Base-by-base conservation (phyloP, 2,113 vertebrate species). In the Perca schrenkii region DNA sequence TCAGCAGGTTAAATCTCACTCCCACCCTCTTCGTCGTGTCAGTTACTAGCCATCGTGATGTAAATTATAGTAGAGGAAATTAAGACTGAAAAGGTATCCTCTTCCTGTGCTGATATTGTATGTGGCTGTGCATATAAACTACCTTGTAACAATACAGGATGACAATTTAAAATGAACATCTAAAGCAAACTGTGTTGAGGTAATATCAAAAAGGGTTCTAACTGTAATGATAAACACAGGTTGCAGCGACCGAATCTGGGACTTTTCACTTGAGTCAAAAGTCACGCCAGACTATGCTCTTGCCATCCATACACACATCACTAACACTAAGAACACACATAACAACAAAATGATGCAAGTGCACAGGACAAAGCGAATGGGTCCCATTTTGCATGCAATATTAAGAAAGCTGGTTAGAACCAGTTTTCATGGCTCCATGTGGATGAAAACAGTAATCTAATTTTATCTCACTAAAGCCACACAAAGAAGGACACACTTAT, bases 391-490 rank as follows among this genome's bases (percentile, higher is more conserved):
- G 40, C 68, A 31, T 69, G 60, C n/a, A 60, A 78, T 68, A 71
- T 17, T 21, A n/a, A 36, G 8, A 70, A 36, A 69, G 2, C 83
- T 40, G 73, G 89, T 77, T 82, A 2, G 49, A 90, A 75, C 84
- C 77, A 47, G 79, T 86, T 81, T 54, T 47, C 4, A 14, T n/a
- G 65, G 25, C 69, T 65, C 36, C 64, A 63, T 5, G 15, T 70
- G 69, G 72, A 79, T 19, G 53, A 6, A n/a, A 50, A 1, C 72
- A n/a, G 77, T 87, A 76, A 89, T 83, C 60, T 77, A 54, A 65
- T 61, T 46, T 74, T 31, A 15, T 64, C 74, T 79, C 69, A 43
- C 40, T 10, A 43, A 43, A 21, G 40, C 57, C 28, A 60, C 17
- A 69, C 72, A 66, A 36, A 76, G 47, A 36, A 58, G 64, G 40